Evolutionary conservation across 2,113 vertebrate species (phyloP).

Genomic region (Salvelinus fontinalis): DNA sequence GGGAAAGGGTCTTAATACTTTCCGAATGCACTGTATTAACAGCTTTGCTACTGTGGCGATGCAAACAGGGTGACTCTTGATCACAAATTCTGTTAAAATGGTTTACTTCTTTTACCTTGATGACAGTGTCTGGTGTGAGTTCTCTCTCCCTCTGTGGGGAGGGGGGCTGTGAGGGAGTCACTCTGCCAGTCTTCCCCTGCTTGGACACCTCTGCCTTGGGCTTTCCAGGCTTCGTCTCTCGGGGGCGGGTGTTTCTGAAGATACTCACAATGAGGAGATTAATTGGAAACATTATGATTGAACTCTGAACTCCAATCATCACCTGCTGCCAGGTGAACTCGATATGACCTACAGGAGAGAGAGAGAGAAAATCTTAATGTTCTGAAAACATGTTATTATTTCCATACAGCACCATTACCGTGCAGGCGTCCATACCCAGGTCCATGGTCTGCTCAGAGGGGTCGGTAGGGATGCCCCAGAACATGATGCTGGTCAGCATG

Average conservation of each 20-base stretch:
- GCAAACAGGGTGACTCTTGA: no score
- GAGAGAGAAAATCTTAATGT: background rate
- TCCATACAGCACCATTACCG: background rate
- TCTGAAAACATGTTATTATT: background rate
- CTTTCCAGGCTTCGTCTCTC: slow-evolving; percentile 48
- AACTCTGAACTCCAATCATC: slow-evolving; percentile 89
- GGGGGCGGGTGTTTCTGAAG: slow-evolving; percentile 79
- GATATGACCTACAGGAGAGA: slow-evolving; percentile 75
- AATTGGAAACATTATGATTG: slow-evolving; percentile 91
- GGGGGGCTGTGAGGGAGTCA: slow-evolving; percentile 37
- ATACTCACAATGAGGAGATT: slow-evolving; percentile 91
- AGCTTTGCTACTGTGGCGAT: no score
- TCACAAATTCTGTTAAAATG: no score
- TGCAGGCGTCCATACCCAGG: slow-evolving; percentile 74
- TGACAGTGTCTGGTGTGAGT: slow-evolving; percentile 78
- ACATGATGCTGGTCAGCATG: slow-evolving; percentile 95
- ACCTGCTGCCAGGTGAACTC: slow-evolving; percentile 94
- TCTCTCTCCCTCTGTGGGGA: slow-evolving; percentile 31
- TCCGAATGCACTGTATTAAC: no score
- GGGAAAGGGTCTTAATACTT: no score
- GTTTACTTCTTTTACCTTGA: slow-evolving; percentile 66
- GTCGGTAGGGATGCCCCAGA: slow-evolving; percentile 88
- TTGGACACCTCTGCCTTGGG: slow-evolving; percentile 46
- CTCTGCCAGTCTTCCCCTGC: slow-evolving; percentile 43
- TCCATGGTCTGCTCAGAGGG: slow-evolving; percentile 93